Base-by-base conservation (phyloP, 2,888 invertebrate species). In the Herminia tarsipennalis region DNA sequence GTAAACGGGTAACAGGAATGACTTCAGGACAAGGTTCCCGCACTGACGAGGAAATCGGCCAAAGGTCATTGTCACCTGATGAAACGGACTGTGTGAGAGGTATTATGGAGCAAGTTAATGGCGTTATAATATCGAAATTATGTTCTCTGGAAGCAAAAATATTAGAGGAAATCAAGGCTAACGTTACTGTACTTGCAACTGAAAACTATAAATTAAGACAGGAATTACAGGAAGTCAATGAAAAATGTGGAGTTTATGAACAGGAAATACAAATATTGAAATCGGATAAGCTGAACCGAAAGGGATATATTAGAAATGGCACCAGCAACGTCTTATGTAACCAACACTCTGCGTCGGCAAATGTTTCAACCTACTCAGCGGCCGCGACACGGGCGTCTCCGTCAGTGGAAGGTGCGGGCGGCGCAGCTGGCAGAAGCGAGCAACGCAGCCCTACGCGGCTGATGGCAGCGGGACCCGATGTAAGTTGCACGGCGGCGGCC, bases 401-500 rank as follows among this genome's bases (percentile, higher is more conserved):
- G n/a, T n/a, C n/a, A n/a, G n/a, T n/a, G n/a, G n/a, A n/a, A n/a
- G n/a, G n/a, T n/a, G n/a, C n/a, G n/a, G n/a, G n/a, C n/a, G n/a
- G n/a, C n/a, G n/a, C 24, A 10, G 10, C 2, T 5, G 24, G 2
- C 24, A 10, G 9, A 1, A 24, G 24, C 9, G 10, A 24, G 4
- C 2, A 2, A 9, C 9, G 10, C 9, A 24, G 1, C 9, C 10
- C 9, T 3, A 9, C n/a, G 9, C 1, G 1, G 20, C 10, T 18
- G 3, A 0, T 18, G 24, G 6, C 3, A 3, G 20, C 25, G 10
- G 9, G 6, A 25, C 33, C 27, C 1, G 1, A 1, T 8, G 8
- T 13, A 18, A 37, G 32, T 20, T 44, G 38, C 21, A 38, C 44
- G 2, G 33, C 44, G 14, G 38, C 22, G 38, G 32, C 44, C 33